Conservation (phyloP, 92 coral and sea anemone species). For the Isaurus tuberculatus region DNA sequence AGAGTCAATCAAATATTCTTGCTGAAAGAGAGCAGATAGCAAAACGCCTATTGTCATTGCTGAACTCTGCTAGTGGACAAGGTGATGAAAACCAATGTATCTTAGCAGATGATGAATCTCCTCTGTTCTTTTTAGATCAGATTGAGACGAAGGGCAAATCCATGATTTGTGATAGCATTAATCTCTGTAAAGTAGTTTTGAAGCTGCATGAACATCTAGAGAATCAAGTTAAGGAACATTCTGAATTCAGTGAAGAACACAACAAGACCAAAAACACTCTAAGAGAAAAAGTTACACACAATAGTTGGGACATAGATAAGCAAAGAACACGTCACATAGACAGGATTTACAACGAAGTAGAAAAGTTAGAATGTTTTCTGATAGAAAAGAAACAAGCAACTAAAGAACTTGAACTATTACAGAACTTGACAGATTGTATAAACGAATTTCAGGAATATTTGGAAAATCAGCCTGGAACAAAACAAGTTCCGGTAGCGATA, state of each 20-base stretch:
- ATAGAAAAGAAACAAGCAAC: not conserved
- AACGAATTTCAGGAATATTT: not conserved
- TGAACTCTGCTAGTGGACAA: not conserved
- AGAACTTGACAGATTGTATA: not conserved
- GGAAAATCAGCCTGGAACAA: not conserved
- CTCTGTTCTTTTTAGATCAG: not conserved
- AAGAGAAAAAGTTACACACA: not conserved
- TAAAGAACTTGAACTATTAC: not conserved
- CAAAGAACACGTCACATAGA: too few species aligned
- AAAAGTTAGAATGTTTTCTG: not conserved
- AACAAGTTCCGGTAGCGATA: not conserved
- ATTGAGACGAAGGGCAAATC: not conserved
- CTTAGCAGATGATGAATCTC: not conserved
- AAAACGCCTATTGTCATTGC: not conserved
- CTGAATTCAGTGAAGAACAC: not conserved
- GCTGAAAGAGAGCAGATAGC: not conserved
- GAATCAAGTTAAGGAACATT: not conserved
- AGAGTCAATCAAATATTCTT: not conserved
- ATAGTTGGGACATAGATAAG: not conserved
- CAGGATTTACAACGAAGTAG: not conserved
- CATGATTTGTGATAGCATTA: not conserved
- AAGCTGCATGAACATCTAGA: not conserved
- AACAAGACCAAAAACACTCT: not conserved
- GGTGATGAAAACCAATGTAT: not conserved
- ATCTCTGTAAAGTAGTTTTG: not conserved